Conservation (phyloP, 2,797 vertebrate species). For the Lagorchestes hirsutus region DNA sequence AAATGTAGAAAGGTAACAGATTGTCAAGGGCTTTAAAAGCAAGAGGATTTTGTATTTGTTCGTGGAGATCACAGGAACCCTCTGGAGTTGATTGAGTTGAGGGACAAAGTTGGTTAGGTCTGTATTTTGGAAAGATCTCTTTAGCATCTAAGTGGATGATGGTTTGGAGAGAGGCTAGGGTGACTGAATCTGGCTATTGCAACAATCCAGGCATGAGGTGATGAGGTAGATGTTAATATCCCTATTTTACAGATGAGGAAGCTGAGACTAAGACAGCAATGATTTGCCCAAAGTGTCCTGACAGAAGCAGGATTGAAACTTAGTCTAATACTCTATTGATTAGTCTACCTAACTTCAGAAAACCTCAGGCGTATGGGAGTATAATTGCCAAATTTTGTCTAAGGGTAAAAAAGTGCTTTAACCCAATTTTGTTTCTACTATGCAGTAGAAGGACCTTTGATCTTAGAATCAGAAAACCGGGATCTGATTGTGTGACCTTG, state of each 20-base stretch:
- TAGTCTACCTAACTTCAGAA: background rate
- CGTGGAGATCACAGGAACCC: background rate
- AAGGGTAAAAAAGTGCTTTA: background rate
- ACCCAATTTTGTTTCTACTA: background rate
- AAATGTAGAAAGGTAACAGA: background rate
- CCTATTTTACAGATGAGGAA: background rate
- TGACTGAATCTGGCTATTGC: background rate
- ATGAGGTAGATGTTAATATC: background rate
- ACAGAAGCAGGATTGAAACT: background rate
- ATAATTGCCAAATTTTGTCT: background rate
- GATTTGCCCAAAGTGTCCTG: background rate
- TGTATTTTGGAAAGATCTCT: background rate
- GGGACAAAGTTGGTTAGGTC: background rate
- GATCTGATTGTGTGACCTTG: background rate
- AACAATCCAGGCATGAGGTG: background rate
- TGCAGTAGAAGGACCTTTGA: background rate
- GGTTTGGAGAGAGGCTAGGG: background rate
- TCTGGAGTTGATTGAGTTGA: background rate
- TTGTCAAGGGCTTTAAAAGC: background rate
- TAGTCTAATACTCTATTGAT: background rate
- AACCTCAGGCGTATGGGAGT: background rate
- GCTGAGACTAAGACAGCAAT: background rate
- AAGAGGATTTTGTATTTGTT: background rate
- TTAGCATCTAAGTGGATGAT: background rate
- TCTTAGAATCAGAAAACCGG: background rate